Base-by-base conservation (phyloP, 2,113 vertebrate genomes). In the Cavia porcellus region DNA sequence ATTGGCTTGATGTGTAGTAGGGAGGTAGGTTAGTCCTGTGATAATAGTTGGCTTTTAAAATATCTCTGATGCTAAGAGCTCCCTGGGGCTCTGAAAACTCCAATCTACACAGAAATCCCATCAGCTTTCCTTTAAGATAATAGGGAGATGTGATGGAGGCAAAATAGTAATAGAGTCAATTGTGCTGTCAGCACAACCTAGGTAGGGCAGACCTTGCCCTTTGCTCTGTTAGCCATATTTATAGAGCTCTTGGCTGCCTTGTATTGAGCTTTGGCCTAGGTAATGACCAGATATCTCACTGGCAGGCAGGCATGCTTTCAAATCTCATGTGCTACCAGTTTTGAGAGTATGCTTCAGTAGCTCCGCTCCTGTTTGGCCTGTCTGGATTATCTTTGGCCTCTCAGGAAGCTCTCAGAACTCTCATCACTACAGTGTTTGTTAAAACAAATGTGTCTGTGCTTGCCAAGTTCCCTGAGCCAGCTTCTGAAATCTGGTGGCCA, bases 321-420 rank as follows among this genome's bases (percentile, higher is more conserved):
- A n/a, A 93, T 96, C 95, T 97, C 90, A 75, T 86, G 14, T 90
- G 92, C 91, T 62, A 88, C 87, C 88, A 45, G 64, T 91, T 97
- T 90, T 96, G 75, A 96, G 35, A 96, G 95, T 90, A 88, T 93
- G 94, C 96, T 90, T 93, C 81, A 89, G 84, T 95, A 90, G 85
- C 89, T 95, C 74, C 93, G 84, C 66, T 96, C 70, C 81, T 91
- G 66, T 95, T 77, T 90, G 50, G 95, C 77, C 96, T 96, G 96
- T 98, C 72, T 97, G 82, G 92, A 92, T 98, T 98, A 97, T 98
- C 97, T 98, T 50, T 90, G 90, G 92, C 92, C 96, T 96, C 95
- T 97, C 62, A 96, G 89, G 88, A 97, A 98, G 97, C 96, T 97
- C 96, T 98, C 86, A 97, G 94, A 96, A 93, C 97, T 96, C 97